Evolutionary conservation across 2,113 vertebrate species (phyloP).

Genomic region (Sclerurus mexicanus): DNA sequence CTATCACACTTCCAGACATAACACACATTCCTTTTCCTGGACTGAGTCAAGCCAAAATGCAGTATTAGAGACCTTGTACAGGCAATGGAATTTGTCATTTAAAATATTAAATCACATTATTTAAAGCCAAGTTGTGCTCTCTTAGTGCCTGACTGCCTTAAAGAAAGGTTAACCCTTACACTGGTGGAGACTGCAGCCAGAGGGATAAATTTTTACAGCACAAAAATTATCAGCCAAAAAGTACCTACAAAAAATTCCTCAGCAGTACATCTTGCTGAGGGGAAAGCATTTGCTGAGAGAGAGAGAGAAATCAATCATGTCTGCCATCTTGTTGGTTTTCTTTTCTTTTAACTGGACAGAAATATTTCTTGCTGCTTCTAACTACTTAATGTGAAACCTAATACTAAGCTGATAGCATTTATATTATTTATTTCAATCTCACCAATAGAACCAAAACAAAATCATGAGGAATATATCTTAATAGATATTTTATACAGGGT

Average conservation of each 20-base stretch:
- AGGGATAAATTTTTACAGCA: background rate
- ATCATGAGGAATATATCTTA: background rate
- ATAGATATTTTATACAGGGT: background rate
- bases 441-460: background rate
- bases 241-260: background rate
- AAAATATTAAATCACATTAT: background rate
- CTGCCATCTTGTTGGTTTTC: background rate
- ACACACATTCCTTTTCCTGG: background rate
- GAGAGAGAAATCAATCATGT: background rate
- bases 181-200: background rate
- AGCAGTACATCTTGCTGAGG: background rate
- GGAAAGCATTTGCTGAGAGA: background rate
- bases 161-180: background rate
- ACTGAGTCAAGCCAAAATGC: background rate
- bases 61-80: background rate
- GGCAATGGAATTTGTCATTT: background rate
- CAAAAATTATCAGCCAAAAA: background rate
- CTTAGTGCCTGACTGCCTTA: background rate
- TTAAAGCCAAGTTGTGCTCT: background rate
- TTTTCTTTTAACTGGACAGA: background rate
- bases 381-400: background rate
- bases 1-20: background rate
- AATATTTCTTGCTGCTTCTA: background rate
- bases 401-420: background rate
- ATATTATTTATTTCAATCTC: background rate